Percentiles rank a stretch among this genome's conserved stretches.
These are phyloP conservation scores for Mystacornis crossleyi DNA, from an alignment of 2,113 vertebrate species.

Conservation along the genomic window DNA sequence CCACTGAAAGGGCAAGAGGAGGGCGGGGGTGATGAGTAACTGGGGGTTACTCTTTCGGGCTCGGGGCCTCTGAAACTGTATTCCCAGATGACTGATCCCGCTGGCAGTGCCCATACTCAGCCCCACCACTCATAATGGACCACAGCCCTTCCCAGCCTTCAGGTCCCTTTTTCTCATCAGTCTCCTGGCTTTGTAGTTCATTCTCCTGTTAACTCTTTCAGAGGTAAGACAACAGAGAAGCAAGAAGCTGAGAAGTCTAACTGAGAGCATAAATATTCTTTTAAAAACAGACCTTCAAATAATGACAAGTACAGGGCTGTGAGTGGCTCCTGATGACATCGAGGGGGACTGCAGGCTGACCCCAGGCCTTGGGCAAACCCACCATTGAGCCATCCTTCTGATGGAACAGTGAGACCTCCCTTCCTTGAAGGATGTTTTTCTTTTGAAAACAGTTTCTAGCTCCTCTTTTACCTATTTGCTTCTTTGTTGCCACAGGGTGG, in stretches of 20 bases:
- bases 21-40: rapidly evolving
- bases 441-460: not conserved
- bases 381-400: not conserved
- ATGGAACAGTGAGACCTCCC: not conserved
- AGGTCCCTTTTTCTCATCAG: not conserved
- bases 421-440: not conserved
- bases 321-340: not conserved
- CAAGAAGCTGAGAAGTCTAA: not conserved
- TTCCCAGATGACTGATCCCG: not conserved
- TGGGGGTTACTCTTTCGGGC: not conserved
- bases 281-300: not conserved
- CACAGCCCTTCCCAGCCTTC: not conserved
- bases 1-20: not conserved
- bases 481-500: not conserved
- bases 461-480: not conserved
- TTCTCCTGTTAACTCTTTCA: not conserved
- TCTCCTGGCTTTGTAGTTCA: not conserved
- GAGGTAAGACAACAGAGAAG: not conserved
- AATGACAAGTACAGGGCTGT: not conserved
- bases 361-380: not conserved
- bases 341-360: rapidly evolving
- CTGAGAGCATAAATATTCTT: not conserved
- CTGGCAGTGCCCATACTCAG: not conserved
- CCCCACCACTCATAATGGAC: too few species aligned
- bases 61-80: not conserved